These are phyloP conservation scores for Lutraria rhynchaena DNA, from an alignment of 1,140 invertebrate genomes.

Conservation along the genomic window DNA sequence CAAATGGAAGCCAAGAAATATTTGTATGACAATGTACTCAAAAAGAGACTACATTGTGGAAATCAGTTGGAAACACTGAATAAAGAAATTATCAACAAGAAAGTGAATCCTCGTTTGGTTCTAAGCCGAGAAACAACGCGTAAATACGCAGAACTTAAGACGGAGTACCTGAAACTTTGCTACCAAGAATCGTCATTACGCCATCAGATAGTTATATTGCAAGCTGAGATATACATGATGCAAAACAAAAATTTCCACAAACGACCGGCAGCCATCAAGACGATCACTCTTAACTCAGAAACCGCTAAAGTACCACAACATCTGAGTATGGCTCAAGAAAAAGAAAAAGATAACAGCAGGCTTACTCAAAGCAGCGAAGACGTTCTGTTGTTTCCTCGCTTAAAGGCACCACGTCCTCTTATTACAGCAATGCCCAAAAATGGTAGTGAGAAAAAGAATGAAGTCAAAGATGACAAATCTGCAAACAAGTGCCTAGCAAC, in stretches of 20 bases:
- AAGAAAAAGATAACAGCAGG: not conserved
- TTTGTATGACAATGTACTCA: constrained; percentile 21
- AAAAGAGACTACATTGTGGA: constrained; percentile 31
- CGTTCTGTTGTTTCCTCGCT: constrained; percentile 11
- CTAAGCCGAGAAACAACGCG: constrained; percentile 21
- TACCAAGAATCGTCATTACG: constrained; percentile 44
- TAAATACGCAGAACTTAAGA: constrained; percentile 40
- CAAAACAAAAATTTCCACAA: constrained; percentile 49
- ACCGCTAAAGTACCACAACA: not conserved
- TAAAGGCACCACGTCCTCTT: constrained; percentile 29
- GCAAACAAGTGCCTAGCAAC: not conserved
- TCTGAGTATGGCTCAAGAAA: not conserved
- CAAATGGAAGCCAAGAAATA: constrained; percentile 11
- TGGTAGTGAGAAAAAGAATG: not conserved
- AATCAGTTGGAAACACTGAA: constrained; percentile 27
- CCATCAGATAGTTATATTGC: constrained; percentile 40
- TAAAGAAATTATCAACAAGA: constrained; percentile 37
- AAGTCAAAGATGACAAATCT: not conserved
- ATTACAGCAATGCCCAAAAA: not conserved
- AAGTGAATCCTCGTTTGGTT: constrained; percentile 2
- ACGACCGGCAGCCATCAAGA: constrained; percentile 35
- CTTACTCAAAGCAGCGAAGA: not conserved
- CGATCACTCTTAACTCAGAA: constrained; percentile 36
- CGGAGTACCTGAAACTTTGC: constrained; percentile 41
- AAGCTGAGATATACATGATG: constrained; percentile 54